phyloP scores from a whole-genome alignment of 2,113 vertebrate species.

The Argyrosomus japonicus region DNA sequence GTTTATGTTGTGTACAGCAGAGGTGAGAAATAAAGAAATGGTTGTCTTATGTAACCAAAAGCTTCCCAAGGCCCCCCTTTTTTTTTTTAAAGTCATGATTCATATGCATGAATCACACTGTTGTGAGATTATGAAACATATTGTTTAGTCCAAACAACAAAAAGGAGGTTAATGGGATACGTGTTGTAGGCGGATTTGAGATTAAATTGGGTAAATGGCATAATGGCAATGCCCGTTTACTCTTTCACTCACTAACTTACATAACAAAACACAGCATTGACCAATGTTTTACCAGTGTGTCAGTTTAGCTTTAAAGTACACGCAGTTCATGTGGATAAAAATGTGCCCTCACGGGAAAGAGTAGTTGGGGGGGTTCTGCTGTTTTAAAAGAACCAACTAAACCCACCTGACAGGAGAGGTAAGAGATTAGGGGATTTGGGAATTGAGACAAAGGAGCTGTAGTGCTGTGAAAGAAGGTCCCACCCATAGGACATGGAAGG shows the following conservation, averaged over 20 bases:
- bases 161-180: constrained; percentile 24
- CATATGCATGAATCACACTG: constrained; percentile 55
- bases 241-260: neutral
- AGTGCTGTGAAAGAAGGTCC: constrained; percentile 8
- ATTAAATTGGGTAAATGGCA: neutral
- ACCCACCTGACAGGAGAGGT: constrained; percentile 32
- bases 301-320: constrained; percentile 10
- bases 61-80: constrained; percentile 17
- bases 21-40: constrained; percentile 73
- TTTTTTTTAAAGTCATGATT: constrained; percentile 47
- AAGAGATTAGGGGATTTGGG: constrained; percentile 33
- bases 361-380: neutral
- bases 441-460: constrained; percentile 33
- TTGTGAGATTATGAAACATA: constrained; percentile 51
- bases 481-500: neutral
- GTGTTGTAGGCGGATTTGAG: neutral
- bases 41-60: constrained; percentile 68
- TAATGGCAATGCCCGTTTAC: neutral
- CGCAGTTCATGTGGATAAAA: neutral
- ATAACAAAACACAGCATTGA: neutral
- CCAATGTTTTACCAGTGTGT: neutral
- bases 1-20: constrained; percentile 73
- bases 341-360: neutral
- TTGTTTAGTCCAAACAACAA: constrained; percentile 37
- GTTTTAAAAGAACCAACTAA: constrained; percentile 22